Evolutionary conservation across 1,140 invertebrate genomes (phyloP), one percentile per base, ranked within the genome.

Genomic region (Acromyrmex echinatior): DNA sequence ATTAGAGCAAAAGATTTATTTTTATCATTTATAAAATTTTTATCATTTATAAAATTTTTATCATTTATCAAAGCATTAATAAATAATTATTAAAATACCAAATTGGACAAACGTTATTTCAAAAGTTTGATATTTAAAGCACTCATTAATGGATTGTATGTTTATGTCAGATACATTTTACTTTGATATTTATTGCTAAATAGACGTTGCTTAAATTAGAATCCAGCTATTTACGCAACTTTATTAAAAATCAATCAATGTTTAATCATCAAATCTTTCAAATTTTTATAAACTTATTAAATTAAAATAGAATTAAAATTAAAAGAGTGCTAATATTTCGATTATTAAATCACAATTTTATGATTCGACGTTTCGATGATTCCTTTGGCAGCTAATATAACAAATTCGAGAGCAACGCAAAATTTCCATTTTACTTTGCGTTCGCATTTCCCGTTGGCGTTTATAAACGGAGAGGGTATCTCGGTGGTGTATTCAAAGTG

Each of bases 401-500:
- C 12, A 25, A 62, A 77, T 77, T 45, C 53, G 21, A 18, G 74
- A 45, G 35, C 56, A 21, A 62, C 35, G 21, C n/a, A 25, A 62
- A 77, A 77, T 77, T 77, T 45, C 21, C 56, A 77, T 62, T 62
- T 39, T 16, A 77, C 62, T 77, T 4, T 18, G n/a, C 35, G 31
- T 77, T 62, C 16, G n/a, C 9, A 14, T 77, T 77, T 58, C 56
- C 56, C 9, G 56, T 39, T 77, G 16, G n/a, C 56, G 16, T 18
- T 77, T 56, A 62, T 77, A 62, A 60, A 77, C 53, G 16, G 4
- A 39, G 21, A 9, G n/a, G 56, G 21, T 77, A n/a, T 77, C 74
- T 77, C n/a, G 74, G 21, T 77, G 25, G 45, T 16, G 56, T n/a
- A 77, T 77, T 77, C 74, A 45, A 62, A 77, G 56, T 62, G 56